A percentile compares a stretch with the other conserved stretches of the same genome.
These are phyloP conservation scores for Muscicapa comitata DNA, from an alignment of 2,797 vertebrate genomes.

Conservation along the genomic window DNA sequence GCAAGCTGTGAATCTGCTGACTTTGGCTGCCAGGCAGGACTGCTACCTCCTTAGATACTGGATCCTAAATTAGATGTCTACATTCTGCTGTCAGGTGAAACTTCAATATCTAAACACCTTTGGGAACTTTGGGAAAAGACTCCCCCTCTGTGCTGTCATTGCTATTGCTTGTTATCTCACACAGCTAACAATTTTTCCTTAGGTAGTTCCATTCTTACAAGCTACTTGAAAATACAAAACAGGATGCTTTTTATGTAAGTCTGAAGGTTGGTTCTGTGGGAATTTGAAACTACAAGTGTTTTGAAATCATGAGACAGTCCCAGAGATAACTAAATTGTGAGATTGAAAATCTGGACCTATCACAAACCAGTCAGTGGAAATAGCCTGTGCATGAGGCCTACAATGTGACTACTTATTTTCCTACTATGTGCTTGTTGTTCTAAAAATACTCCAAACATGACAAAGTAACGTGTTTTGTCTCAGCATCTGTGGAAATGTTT, in stretches of 20 bases:
- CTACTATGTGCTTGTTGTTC: neutral
- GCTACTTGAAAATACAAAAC: neutral
- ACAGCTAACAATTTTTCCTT: neutral
- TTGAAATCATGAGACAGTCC: neutral
- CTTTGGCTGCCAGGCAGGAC: neutral
- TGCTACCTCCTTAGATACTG: neutral
- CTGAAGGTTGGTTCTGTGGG: neutral
- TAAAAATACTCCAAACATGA: neutral
- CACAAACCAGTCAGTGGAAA: neutral
- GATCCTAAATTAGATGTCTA: constrained; percentile 23
- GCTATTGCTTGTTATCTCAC: neutral
- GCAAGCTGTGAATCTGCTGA: neutral
- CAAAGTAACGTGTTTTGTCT: neutral
- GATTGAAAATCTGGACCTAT: neutral
- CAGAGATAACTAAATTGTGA: neutral
- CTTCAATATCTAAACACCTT: neutral
- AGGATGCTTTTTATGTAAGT: neutral
- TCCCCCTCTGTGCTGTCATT: neutral
- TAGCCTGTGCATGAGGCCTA: neutral
- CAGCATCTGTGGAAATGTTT: neutral
- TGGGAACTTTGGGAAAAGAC: neutral
- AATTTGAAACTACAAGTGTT: neutral
- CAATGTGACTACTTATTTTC: neutral
- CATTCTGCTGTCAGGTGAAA: neutral
- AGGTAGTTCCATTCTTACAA: neutral